Conservation (phyloP, 2,113 vertebrate genomes). For the Bos javanicus region DNA sequence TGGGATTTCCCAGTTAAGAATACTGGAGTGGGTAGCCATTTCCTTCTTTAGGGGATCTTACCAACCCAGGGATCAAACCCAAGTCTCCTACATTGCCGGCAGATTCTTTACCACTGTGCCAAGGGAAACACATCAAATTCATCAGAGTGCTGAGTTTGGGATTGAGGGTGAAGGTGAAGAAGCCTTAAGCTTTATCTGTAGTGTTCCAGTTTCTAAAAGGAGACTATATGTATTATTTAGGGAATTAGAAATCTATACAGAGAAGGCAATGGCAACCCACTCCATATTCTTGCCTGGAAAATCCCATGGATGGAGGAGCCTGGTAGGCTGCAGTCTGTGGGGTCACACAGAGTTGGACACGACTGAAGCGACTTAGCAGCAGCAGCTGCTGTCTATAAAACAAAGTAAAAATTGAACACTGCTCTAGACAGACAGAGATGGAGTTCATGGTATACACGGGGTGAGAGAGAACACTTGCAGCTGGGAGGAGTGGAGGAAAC, state of each 20-base stretch:
- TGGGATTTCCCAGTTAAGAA: background rate
- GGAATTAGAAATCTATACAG: background rate
- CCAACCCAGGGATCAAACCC: background rate
- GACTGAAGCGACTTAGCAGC: too few relatives aligned
- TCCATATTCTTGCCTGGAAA: too few relatives aligned
- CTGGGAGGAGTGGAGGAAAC: background rate
- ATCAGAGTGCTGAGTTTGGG: background rate
- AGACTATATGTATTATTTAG: background rate
- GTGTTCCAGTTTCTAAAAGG: background rate
- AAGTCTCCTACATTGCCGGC: background rate
- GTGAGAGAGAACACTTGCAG: background rate
- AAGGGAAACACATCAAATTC: background rate
- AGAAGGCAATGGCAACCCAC: too few relatives aligned
- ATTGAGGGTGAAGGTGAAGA: background rate
- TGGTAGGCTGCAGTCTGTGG: too few relatives aligned
- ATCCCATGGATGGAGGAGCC: too few relatives aligned
- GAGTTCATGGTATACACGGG: background rate
- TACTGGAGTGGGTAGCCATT: background rate
- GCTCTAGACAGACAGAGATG: background rate
- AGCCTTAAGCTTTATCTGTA: background rate
- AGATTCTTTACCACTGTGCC: background rate
- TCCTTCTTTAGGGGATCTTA: background rate
- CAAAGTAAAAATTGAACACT: background rate
- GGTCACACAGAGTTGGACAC: too few relatives aligned
- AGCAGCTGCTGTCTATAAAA: background rate